These are phyloP conservation scores for Aradophagus sp. DNA, from an alignment of 1,140 invertebrate species.

Conservation along the genomic window DNA sequence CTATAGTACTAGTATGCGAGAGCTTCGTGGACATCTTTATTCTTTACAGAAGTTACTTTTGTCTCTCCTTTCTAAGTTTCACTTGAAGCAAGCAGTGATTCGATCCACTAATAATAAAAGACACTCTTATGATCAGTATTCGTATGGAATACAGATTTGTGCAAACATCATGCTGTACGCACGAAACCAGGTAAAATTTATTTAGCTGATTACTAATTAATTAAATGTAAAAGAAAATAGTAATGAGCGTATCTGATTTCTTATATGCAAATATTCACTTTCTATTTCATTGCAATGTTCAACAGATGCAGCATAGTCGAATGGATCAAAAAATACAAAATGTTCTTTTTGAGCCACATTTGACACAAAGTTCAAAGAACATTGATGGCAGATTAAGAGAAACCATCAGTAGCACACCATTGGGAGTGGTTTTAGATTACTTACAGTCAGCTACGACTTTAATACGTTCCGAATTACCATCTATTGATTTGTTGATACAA, in stretches of 20 bases:
- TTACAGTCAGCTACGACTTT: slow-evolving; percentile 66
- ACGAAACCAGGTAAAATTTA: slow-evolving; percentile 70
- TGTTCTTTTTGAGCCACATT: slow-evolving; percentile 69
- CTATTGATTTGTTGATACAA: slow-evolving; percentile 66
- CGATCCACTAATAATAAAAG: slow-evolving; percentile 51
- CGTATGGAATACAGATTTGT: slow-evolving; percentile 76
- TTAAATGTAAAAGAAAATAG: slow-evolving; percentile 1
- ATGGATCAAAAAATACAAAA: slow-evolving; percentile 73
- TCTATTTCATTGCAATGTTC: background rate
- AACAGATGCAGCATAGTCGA: slow-evolving; percentile 68
- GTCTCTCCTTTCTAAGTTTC: slow-evolving; percentile 81
- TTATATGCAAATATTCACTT: too few relatives aligned
- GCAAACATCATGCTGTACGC: slow-evolving; percentile 82
- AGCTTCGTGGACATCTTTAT: slow-evolving; percentile 77
- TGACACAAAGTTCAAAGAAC: slow-evolving; percentile 58
- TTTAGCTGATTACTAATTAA: background rate
- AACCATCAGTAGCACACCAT: slow-evolving; percentile 61
- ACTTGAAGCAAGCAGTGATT: slow-evolving; percentile 49
- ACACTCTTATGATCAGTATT: slow-evolving; percentile 62
- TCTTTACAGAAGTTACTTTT: slow-evolving; percentile 82
- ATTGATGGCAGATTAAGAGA: slow-evolving; percentile 61
- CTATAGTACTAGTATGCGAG: slow-evolving; percentile 74
- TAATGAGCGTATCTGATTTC: too few relatives aligned
- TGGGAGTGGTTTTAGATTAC: slow-evolving; percentile 68
- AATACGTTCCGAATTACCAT: slow-evolving; percentile 65